These are phyloP conservation scores for Pycnomerus fuliginosus DNA, from an alignment of 2,888 invertebrate genomes.

Conservation along the genomic window DNA sequence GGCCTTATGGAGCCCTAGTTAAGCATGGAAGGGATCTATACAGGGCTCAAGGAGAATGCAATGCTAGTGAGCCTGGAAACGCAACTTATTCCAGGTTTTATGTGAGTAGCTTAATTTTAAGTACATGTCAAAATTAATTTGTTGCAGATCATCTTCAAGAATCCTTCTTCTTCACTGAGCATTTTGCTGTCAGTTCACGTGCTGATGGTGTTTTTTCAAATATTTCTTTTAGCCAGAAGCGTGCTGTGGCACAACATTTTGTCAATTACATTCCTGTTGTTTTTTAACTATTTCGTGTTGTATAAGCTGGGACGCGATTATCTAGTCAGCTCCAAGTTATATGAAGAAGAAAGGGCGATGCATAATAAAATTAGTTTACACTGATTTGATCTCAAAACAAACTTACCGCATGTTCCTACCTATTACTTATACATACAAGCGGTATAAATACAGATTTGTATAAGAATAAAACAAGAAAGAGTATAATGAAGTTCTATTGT, in stretches of 20 bases:
- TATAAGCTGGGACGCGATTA: constrained; percentile 88
- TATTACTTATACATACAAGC: too few species aligned
- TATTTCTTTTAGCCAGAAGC: constrained; percentile 75
- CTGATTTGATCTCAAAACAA: too few species aligned
- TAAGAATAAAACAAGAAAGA: too few species aligned
- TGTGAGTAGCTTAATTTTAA: constrained; percentile 61
- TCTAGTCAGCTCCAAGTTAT: constrained; percentile 80
- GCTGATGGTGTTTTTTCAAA: constrained; percentile 70
- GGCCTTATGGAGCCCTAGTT: constrained; percentile 74
- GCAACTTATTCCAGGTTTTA: constrained; percentile 79
- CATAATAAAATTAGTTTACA: constrained; percentile 58
- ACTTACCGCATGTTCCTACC: too few species aligned
- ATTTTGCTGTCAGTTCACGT: constrained; percentile 71
- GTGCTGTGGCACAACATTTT: constrained; percentile 91
- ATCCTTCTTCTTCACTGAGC: constrained; percentile 77
- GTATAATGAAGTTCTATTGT: too few species aligned
- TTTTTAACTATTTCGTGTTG: constrained; percentile 88
- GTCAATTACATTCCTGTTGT: constrained; percentile 79
- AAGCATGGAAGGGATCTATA: constrained; percentile 72
- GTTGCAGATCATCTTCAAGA: constrained; percentile 80
- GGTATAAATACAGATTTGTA: too few species aligned
- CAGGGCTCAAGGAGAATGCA: constrained; percentile 74
- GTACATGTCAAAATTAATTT: constrained; percentile 20
- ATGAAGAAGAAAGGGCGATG: constrained; percentile 69
- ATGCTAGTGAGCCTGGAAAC: constrained; percentile 87